phyloP scores from a whole-genome alignment of 2,797 vertebrate species.

The Epinephelus coioides region DNA sequence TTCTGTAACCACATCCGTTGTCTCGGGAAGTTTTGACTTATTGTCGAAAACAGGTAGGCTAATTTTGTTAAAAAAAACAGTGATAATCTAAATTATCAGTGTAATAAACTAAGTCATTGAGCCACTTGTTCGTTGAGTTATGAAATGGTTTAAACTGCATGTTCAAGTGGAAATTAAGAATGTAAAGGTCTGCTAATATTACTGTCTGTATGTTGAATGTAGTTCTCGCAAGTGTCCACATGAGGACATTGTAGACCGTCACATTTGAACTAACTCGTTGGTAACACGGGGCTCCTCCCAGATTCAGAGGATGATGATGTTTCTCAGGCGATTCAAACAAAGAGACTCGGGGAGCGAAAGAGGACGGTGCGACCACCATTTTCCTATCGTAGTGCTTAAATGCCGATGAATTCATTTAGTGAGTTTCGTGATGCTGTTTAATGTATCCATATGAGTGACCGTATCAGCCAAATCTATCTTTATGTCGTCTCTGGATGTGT shows the following conservation, averaged over 20 bases:
- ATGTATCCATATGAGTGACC: too few relatives aligned
- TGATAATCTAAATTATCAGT: neutral
- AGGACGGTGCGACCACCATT: too few relatives aligned
- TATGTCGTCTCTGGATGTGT: neutral
- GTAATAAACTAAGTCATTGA: too few relatives aligned
- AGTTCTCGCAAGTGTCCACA: conserved; percentile 45
- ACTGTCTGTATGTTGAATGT: neutral
- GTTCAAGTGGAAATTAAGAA: neutral
- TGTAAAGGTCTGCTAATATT: too few relatives aligned
- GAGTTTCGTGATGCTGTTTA: too few relatives aligned
- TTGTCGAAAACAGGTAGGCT: too few relatives aligned
- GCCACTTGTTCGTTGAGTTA: too few relatives aligned
- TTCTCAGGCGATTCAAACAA: conserved; percentile 45
- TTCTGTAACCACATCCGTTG: neutral
- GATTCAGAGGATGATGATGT: conserved; percentile 26
- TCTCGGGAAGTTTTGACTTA: too few relatives aligned
- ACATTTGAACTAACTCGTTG: neutral
- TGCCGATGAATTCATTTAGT: too few relatives aligned
- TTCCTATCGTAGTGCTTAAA: too few relatives aligned
- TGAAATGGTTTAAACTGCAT: neutral
- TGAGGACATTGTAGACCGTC: conserved; percentile 64
- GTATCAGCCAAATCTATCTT: neutral
- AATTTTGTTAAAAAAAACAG: too few relatives aligned
- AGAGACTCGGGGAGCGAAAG: conserved; percentile 13
- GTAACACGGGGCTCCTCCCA: conserved; percentile 52